These are phyloP conservation scores for Epizoanthus rinbou DNA, from an alignment of 92 coral and sea anemone species.

Conservation along the genomic window DNA sequence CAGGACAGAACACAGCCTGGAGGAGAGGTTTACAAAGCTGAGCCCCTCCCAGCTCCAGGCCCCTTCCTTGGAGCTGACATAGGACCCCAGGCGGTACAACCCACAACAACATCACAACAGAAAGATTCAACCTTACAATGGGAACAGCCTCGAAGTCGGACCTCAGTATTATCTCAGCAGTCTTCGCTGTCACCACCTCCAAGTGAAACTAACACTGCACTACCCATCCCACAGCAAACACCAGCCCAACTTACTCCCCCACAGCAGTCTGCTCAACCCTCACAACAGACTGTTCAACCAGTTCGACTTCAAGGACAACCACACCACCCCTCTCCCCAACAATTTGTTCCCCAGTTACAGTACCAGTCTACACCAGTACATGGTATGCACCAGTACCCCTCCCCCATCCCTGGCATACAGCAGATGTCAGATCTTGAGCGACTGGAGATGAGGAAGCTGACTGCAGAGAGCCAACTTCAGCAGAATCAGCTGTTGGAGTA, in stretches of 20 bases:
- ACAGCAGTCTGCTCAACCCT: conserved; percentile 13
- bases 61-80: background rate
- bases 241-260: conserved; percentile 32
- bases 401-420: conserved; percentile 32
- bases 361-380: conserved; percentile 45
- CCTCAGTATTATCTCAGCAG: conserved; percentile 18
- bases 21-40: background rate
- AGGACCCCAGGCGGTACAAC: conserved; percentile 14
- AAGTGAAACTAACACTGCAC: conserved; percentile 4
- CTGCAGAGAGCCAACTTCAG: conserved; percentile 59
- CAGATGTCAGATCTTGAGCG: conserved; percentile 49
- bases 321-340: conserved; percentile 29
- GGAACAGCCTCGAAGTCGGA: conserved; percentile 40
- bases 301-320: conserved; percentile 12
- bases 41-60: background rate
- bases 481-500: conserved; percentile 55
- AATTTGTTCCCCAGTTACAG: conserved; percentile 43
- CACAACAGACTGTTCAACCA: conserved; percentile 12
- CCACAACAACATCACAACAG: background rate
- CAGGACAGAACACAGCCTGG: background rate
- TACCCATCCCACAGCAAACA: background rate
- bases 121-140: conserved; percentile 22
- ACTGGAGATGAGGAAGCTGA: conserved; percentile 54
- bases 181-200: conserved; percentile 9
- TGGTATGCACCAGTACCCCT: conserved; percentile 18